These are phyloP conservation scores for Gymnorhina tibicen DNA, from an alignment of 2,113 vertebrate species.

Conservation along the genomic window DNA sequence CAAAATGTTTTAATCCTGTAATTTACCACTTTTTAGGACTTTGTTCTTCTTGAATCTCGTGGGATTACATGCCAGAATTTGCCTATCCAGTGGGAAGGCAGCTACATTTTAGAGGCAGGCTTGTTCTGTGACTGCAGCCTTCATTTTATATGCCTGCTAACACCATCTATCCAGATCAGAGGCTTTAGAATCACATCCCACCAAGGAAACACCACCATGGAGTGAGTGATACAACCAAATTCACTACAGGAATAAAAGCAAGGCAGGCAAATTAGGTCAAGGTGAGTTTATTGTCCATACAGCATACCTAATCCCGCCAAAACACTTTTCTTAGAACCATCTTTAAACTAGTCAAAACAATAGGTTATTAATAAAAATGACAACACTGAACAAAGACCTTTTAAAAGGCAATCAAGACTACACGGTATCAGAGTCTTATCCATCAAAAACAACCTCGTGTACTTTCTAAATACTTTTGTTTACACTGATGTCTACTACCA, in stretches of 20 bases:
- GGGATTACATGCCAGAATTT: neutral
- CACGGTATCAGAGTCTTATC: conserved; percentile 53
- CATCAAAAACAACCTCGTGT: conserved; percentile 49
- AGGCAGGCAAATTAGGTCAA: conserved; percentile 67
- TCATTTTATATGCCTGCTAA: neutral
- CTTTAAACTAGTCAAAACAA: conserved; percentile 77
- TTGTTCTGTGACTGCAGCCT: neutral
- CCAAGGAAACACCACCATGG: neutral
- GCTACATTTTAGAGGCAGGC: neutral
- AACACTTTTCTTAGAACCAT: conserved; percentile 78
- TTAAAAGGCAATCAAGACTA: conserved; percentile 65
- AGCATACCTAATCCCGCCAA: conserved; percentile 77
- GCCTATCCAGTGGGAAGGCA: neutral
- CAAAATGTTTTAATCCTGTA: neutral
- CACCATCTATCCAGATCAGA: neutral
- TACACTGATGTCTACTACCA: conserved; percentile 64
- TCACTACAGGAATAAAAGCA: neutral
- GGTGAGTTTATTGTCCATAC: conserved; percentile 88
- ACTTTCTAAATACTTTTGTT: conserved; percentile 69
- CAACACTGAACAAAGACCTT: conserved; percentile 77
- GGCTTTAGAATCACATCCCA: neutral
- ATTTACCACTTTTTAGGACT: neutral
- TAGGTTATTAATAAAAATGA: conserved; percentile 74
- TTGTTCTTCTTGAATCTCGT: neutral
- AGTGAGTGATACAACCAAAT: neutral